A percentile compares a stretch with the other conserved stretches of the same genome.
These are phyloP conservation scores for Tuberolachnus salignus DNA, from an alignment of 2,888 invertebrate genomes.

Conservation along the genomic window DNA sequence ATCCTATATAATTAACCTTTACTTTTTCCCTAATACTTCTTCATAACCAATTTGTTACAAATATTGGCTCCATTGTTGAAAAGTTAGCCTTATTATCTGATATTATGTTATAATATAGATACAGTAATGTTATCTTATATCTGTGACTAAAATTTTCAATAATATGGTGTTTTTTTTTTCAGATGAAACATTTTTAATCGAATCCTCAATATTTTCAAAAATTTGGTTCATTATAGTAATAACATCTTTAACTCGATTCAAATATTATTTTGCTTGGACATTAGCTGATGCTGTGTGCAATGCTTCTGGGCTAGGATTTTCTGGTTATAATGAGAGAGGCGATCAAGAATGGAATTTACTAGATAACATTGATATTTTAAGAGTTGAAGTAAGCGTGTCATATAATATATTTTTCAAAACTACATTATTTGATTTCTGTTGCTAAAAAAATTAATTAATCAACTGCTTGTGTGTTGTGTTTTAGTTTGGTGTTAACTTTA, in stretches of 20 bases:
- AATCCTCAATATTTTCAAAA: conserved; percentile 69
- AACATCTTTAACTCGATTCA: conserved; percentile 82
- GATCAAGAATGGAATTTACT: conserved; percentile 87
- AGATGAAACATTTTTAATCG: conserved; percentile 72
- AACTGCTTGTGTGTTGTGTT: conserved; percentile 59
- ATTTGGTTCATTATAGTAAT: conserved; percentile 78
- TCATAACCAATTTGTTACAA: too few species aligned
- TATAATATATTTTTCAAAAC: not conserved
- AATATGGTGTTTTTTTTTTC: conserved; percentile 61
- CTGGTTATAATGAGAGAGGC: conserved; percentile 79
- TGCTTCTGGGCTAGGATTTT: conserved; percentile 88
- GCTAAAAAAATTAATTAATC: not conserved
- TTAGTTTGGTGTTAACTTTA: conserved; percentile 82
- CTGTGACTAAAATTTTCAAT: too few species aligned
- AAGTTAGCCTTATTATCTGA: too few species aligned
- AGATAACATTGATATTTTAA: conserved; percentile 86
- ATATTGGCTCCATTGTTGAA: too few species aligned
- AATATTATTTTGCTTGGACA: conserved; percentile 97
- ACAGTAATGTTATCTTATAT: too few species aligned
- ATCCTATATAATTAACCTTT: too few species aligned
- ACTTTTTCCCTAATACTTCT: too few species aligned
- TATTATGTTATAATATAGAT: too few species aligned
- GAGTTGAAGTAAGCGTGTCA: conserved; percentile 78
- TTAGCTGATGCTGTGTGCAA: conserved; percentile 95
- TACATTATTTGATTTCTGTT: not conserved